Evolutionary conservation across 1,140 invertebrate species (phyloP), one percentile per base, ranked within the genome.

Genomic region (Drosophila tani): DNA sequence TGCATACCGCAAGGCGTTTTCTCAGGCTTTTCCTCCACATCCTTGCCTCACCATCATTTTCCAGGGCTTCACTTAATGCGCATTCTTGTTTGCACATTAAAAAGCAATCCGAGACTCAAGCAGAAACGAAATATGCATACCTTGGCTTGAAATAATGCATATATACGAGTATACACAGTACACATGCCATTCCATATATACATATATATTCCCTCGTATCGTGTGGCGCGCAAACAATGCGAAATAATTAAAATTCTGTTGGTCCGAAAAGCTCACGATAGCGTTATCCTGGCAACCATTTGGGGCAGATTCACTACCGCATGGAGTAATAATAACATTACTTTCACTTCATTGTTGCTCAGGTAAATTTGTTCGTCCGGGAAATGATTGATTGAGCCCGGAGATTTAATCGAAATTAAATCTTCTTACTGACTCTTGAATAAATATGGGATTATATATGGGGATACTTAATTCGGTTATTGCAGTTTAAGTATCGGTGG

Each of bases 211-310:
- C 27, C 45, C 51, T 50, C 27, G 50, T 49, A 58, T 69, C 17
- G 32, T 29, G 41, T 21, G 24, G 49, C 43, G 38, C 38, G 64
- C 65, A 62, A 82, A 64, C 62, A 82, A 82, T 63, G 41, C 49
- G 14, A 79, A 74, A 82, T 80, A 83, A 86, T 82, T 87, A 64
- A 67, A 80, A 69, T 80, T 73, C 50, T 66, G 40, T 40, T 62
- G 75, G 59, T 57, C 66, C 21, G 46, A 59, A 35, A 41, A 43
- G 53, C 45, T 49, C 65, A 50, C 35, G 35, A 38, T 17, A 41
- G 21, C 73, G 56, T 81, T 55, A 70, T 81, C 62, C 62, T 68
- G 35, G 35, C 41, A 51, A 24, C 19, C 51, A 56, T 29, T 53
- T 40, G 40, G 64, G 45, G 32, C 27, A 15, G 45, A 62, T 53